Conservation (phyloP, 2,113 vertebrate genomes). For the human (Homo sapiens) region DNA sequence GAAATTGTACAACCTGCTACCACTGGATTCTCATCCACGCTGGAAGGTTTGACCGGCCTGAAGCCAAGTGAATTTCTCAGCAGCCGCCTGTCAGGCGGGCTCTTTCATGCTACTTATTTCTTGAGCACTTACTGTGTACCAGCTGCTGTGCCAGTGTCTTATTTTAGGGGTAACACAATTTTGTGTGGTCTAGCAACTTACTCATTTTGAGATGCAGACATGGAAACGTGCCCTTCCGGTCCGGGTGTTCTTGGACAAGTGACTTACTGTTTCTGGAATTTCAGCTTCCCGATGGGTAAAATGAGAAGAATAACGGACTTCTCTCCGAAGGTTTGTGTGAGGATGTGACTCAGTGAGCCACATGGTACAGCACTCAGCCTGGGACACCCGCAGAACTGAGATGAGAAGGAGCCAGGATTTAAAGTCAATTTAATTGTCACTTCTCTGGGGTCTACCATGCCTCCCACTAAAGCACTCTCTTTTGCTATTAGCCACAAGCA, state of each 20-base stretch:
- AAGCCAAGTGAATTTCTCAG: not conserved
- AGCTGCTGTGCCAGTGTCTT: not conserved
- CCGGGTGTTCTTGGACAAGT: not conserved
- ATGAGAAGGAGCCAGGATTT: not conserved
- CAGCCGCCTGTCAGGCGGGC: too few relatives aligned
- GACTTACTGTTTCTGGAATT: not conserved
- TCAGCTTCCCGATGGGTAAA: not conserved
- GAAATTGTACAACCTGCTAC: not conserved
- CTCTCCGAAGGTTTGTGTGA: not conserved
- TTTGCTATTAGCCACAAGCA: not conserved
- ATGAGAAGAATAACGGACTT: not conserved
- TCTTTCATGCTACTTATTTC: not conserved
- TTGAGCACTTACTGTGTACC: not conserved
- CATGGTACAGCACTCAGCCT: accelerated
- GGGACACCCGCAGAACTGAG: accelerated
- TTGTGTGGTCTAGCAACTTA: accelerated
- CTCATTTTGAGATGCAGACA: not conserved
- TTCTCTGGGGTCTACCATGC: accelerated
- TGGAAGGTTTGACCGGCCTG: not conserved
- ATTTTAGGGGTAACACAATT: not conserved
- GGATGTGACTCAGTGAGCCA: not conserved
- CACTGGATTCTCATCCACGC: accelerated
- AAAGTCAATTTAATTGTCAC: not conserved
- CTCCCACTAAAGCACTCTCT: not conserved
- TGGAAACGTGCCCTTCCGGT: not conserved